Evolutionary conservation across 2,888 invertebrate genomes (phyloP).

Genomic region (Terebella lapidaria): DNA sequence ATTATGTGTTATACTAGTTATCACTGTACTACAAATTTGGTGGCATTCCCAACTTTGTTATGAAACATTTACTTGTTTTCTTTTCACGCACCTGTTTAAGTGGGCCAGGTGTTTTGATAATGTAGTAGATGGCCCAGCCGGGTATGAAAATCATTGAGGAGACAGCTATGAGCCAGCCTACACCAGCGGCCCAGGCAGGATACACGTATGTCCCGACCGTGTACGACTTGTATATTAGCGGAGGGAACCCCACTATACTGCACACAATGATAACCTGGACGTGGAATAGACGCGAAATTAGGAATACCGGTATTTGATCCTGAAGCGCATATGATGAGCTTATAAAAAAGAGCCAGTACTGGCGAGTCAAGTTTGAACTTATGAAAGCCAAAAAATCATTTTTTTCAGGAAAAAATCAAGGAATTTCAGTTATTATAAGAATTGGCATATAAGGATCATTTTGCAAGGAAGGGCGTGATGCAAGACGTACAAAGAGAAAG

Average conservation of each 20-base stretch:
- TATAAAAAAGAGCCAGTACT: too few relatives aligned
- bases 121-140: constrained; percentile 63
- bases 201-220: constrained; percentile 64
- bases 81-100: constrained; percentile 64
- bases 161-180: constrained; percentile 55
- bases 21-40: too few relatives aligned
- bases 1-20: too few relatives aligned
- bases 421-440: too few relatives aligned
- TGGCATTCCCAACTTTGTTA: too few relatives aligned
- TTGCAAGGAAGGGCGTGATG: too few relatives aligned
- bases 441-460: too few relatives aligned
- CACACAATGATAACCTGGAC: constrained; percentile 45
- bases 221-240: constrained; percentile 69
- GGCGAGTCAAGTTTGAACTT: too few relatives aligned
- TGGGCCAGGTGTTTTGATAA: constrained; percentile 74
- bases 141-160: constrained; percentile 57
- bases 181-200: constrained; percentile 54
- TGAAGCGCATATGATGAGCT: not conserved
- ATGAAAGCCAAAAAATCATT: too few relatives aligned
- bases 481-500: constrained; percentile 74
- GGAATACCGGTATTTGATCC: not conserved
- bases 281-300: not conserved
- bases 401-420: too few relatives aligned
- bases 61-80: not conserved
- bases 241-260: constrained; percentile 40